Evolutionary conservation across 2,113 vertebrate species (phyloP), one percentile per base, ranked within the genome.

Genomic region (Sinocyclocheilus maitianheensis): DNA sequence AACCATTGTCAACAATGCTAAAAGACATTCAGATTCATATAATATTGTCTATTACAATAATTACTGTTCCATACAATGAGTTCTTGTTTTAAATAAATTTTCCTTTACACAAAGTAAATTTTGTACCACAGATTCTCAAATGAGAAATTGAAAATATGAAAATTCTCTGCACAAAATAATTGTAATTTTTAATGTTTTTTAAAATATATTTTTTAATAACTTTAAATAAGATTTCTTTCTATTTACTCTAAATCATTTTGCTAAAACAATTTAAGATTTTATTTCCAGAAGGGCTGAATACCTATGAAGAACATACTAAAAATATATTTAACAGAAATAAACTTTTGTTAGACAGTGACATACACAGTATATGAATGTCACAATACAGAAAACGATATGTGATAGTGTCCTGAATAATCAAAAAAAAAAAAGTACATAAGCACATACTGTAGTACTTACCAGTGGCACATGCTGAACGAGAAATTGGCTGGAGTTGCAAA

Each of bases 401-500:
- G 12, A 14, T 2, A 0, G 20, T 26, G 26, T 37, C 24, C 1
- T 7, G 67, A 77, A 48, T 6, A 40, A 77, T 83, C 58, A 14
- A 62, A 75, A 6, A 77, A 77, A 77, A 4, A 76, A 63, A 67
- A 46, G 9, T 7, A 65, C 1, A 67, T 30, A 26, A 67, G 16
- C 43, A 46, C 43, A 46, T 46, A 46, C 43, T 51, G 40, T 10
- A 65, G 22, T 6, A 82, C 92, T 74, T 91, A 95, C 93, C 92
- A 76, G 87, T 87, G 34, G 89, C 91, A 90, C 91, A 92, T 90
- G 91, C 91, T 91, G 93, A 92, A 77, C 85, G 91, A 48, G 37
- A 78, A 89, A 88, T 58, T 37, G 93, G 87, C 60, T 93, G 93
- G 81, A 93, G 94, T 86, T 94, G 92, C 80, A 94, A 91, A 2